These are phyloP conservation scores for Lydus trimaculatus DNA, from an alignment of 2,888 invertebrate genomes.

Conservation along the genomic window DNA sequence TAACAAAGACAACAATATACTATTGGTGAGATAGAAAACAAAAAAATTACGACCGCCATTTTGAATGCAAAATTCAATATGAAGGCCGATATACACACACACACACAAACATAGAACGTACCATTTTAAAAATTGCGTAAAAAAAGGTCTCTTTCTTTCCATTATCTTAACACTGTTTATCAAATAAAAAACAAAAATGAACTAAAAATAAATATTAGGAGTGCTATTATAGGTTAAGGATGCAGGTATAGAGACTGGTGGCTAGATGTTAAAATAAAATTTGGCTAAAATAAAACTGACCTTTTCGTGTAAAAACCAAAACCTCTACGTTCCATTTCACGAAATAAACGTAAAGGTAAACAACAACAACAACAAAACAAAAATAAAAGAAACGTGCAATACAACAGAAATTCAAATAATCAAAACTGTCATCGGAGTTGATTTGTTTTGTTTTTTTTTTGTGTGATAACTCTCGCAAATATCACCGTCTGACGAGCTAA, in stretches of 20 bases:
- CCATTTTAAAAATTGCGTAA: conserved; percentile 21
- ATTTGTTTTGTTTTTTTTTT: background rate
- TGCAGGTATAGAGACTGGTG: conserved; percentile 19
- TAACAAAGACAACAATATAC: conserved; percentile 22
- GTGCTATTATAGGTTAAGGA: no score
- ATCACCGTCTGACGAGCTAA: no score
- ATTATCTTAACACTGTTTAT: conserved; percentile 4
- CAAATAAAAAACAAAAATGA: conserved; percentile 7
- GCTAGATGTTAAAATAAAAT: conserved; percentile 44
- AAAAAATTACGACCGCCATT: conserved; percentile 37
- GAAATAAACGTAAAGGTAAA: conserved; percentile 65
- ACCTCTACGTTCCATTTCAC: conserved; percentile 81
- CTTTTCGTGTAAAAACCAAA: conserved; percentile 83
- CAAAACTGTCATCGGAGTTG: background rate
- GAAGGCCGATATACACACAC: conserved; percentile 27
- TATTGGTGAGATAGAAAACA: background rate
- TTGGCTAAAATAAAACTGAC: conserved; percentile 69
- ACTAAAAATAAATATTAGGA: conserved; percentile 13
- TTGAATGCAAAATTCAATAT: conserved; percentile 40
- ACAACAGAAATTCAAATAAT: conserved; percentile 57
- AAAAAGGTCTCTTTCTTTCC: conserved; percentile 17
- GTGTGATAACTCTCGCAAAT: background rate
- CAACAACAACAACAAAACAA: conserved; percentile 65
- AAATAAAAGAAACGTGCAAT: conserved; percentile 34
- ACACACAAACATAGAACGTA: conserved; percentile 22